phyloP scores from a whole-genome alignment of 2,113 vertebrate genomes.

The Scatophagus argus region DNA sequence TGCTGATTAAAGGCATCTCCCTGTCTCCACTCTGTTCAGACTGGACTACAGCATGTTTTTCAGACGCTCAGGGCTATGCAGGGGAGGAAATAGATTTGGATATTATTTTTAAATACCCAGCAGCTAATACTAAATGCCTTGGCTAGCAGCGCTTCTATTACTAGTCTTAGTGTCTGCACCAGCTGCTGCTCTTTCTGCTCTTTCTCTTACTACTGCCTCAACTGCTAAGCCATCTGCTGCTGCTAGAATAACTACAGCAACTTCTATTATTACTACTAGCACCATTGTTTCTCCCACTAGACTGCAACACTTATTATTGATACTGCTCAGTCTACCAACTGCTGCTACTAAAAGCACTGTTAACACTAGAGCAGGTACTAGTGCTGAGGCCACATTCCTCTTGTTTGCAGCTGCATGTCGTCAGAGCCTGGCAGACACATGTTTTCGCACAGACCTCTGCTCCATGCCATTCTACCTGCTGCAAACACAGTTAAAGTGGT shows the following conservation, averaged over 20 bases:
- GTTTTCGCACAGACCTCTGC: conserved; percentile 1
- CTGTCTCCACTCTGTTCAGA: conserved; percentile 38
- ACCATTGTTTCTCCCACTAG: not conserved
- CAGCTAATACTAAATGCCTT: conserved; percentile 8
- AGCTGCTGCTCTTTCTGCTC: conserved; percentile 13
- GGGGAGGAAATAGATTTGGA: conserved; percentile 21
- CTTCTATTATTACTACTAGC: not conserved
- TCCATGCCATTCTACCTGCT: not conserved
- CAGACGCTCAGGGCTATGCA: not conserved
- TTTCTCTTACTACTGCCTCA: conserved; percentile 8
- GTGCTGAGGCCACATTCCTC: not conserved
- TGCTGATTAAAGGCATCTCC: conserved; percentile 24
- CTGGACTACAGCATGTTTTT: conserved; percentile 25
- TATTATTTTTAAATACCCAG: conserved; percentile 32
- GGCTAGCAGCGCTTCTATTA: conserved; percentile 6
- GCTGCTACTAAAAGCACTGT: not conserved
- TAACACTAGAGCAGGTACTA: not conserved
- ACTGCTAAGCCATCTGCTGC: conserved; percentile 16
- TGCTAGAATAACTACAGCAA: not conserved
- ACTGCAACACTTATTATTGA: not conserved
- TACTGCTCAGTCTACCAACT: not conserved
- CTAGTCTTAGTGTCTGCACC: not conserved
- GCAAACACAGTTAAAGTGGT: not conserved
- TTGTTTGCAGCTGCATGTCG: conserved; percentile 36
- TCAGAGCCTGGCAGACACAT: conserved; percentile 1